These are phyloP conservation scores for Leptoteleia sp. DNA, from an alignment of 1,140 invertebrate species.

Conservation along the genomic window DNA sequence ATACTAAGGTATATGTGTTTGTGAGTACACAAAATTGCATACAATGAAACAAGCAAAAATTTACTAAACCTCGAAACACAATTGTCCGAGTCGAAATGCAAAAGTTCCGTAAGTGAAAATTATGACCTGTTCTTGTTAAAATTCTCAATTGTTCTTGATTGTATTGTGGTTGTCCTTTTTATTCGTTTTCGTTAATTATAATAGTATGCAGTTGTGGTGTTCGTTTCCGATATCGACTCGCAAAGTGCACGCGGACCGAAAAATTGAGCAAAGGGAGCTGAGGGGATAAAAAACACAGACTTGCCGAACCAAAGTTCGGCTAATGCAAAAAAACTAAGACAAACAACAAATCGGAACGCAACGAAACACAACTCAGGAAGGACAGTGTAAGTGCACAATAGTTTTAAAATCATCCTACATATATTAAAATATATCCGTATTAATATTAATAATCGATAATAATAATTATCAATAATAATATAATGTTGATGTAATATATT, in stretches of 20 bases:
- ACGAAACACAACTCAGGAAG: conserved; percentile 69
- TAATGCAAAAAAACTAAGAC: conserved; percentile 62
- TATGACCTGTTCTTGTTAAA: neutral
- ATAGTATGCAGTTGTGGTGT: too few relatives aligned
- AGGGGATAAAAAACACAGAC: conserved; percentile 36
- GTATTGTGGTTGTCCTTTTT: too few relatives aligned
- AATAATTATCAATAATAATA: conserved; percentile 58
- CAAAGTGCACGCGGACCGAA: conserved; percentile 60
- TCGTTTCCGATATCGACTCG: conserved; percentile 43
- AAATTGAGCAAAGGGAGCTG: conserved; percentile 56
- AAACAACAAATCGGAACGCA: conserved; percentile 70
- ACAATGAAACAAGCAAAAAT: conserved; percentile 35
- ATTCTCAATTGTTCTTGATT: neutral
- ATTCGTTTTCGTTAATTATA: too few relatives aligned
- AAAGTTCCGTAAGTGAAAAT: neutral
- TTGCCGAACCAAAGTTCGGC: conserved; percentile 19
- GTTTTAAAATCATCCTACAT: conserved; percentile 76
- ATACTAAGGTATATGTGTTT: too few relatives aligned
- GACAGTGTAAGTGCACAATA: conserved; percentile 75
- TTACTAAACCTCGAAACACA: conserved; percentile 37
- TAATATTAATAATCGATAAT: conserved; percentile 63
- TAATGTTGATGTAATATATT: conserved; percentile 78
- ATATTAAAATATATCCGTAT: conserved; percentile 81
- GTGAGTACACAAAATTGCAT: conserved; percentile 52
- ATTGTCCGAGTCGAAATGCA: conserved; percentile 36